phyloP scores from a whole-genome alignment of 92 coral and sea anemone genomes.

The Epizoanthus stellaris region DNA sequence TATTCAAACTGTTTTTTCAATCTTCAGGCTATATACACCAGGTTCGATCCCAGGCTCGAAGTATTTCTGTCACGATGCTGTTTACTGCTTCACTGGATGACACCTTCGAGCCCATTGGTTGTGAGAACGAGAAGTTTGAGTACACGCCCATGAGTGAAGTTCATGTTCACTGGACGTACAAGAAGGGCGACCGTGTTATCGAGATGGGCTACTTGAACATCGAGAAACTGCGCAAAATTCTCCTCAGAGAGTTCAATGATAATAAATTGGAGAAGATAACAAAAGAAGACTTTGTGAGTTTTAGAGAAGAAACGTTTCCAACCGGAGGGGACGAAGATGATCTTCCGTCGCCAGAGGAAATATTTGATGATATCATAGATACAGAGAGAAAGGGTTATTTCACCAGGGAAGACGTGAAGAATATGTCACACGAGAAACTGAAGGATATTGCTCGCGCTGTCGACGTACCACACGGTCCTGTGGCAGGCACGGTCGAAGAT shows the following conservation, averaged over 20 bases:
- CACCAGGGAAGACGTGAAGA: conserved; percentile 67
- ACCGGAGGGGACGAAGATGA: conserved; percentile 37
- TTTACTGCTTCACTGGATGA: conserved; percentile 81
- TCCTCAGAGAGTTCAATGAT: conserved; percentile 52
- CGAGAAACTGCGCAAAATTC: conserved; percentile 57
- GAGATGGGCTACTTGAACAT: conserved; percentile 93
- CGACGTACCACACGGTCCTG: conserved; percentile 92
- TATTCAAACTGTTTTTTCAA: not conserved
- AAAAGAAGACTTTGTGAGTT: conserved; percentile 39
- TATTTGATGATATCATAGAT: conserved; percentile 74
- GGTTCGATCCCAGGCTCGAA: conserved; percentile 84
- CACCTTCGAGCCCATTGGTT: conserved; percentile 79
- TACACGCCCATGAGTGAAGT: conserved; percentile 90
- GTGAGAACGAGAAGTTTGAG: conserved; percentile 79
- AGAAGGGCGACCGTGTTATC: conserved; percentile 85
- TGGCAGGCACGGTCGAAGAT: conserved; percentile 59
- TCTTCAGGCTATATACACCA: conserved; percentile 87
- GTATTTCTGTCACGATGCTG: conserved; percentile 94
- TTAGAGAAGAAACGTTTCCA: conserved; percentile 48
- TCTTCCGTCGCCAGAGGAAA: conserved; percentile 53
- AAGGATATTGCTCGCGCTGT: conserved; percentile 71
- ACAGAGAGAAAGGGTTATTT: conserved; percentile 61
- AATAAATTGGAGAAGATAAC: conserved; percentile 36
- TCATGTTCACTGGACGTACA: conserved; percentile 94
- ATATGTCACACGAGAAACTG: conserved; percentile 73